Base-by-base conservation (phyloP, 2,113 vertebrate genomes). In the Phrynocephalus versicolor region DNA sequence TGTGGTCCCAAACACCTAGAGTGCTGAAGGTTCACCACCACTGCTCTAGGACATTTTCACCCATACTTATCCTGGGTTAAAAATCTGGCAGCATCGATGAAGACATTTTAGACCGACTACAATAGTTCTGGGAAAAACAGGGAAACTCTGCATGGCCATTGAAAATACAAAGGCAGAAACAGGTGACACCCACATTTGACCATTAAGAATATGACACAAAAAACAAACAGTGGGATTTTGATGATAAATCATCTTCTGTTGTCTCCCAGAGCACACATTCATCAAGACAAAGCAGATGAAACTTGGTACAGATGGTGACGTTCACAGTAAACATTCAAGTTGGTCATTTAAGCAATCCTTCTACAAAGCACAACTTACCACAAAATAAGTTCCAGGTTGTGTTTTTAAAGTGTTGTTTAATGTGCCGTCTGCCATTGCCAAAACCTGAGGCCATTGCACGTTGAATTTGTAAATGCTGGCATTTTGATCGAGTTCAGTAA, bases 41-140 rank as follows among this genome's bases (percentile, higher is more conserved):
- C n/a, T 39, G 51, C 76, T 79, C 45, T 75, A 1, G 70, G 75
- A n/a, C 1, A 69, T 14, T 67, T 67, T 85, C 77, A 5, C 84
- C 85, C 79, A 51, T 64, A 33, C 9, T 84, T 89, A 27, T 79
- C 84, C 39, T 80, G 39, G 25, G 3, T 83, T 87, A 90, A 84
- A 79, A 2, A 83, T 83, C 83, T 21, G 10, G 86, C 85, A 77
- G 89, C 55, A 74, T 85, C 75, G 86, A 83, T 83, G 80, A 23
- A 35, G 83, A 82, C 58, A 41, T 58, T 89, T 84, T 85, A 92
- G 88, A 88, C 76, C n/a, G 25, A 83, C 35, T 73, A 65, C 67
- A 70, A 41, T 82, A 81, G 64, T 91, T 88, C 51, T 60, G 72
- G 1, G n/a, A n/a, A n/a, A n/a, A n/a, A n/a, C n/a, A n/a, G n/a